Evolutionary conservation across 2,797 vertebrate species (phyloP).

Genomic region (Tokudaia tokunoshimensis): DNA sequence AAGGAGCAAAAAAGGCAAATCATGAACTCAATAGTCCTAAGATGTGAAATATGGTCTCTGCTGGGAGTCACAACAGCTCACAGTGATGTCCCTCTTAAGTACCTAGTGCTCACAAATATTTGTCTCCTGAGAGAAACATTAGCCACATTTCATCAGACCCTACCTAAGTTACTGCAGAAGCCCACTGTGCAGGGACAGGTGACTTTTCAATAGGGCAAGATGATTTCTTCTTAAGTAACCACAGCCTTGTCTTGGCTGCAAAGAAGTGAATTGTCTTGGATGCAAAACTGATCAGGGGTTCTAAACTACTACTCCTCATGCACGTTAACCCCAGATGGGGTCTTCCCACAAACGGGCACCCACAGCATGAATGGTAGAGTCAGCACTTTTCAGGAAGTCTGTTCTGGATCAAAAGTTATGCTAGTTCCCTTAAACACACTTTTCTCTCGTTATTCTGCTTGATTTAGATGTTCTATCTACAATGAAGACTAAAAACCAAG

Average conservation of each 20-base stretch:
- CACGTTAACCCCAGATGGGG: not conserved
- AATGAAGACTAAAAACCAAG: not conserved
- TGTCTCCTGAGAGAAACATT: not conserved
- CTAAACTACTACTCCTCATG: not conserved
- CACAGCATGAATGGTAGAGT: not conserved
- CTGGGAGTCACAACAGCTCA: not conserved
- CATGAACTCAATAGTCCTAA: not conserved
- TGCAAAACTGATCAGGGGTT: not conserved
- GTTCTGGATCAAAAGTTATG: not conserved
- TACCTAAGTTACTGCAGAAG: conserved; percentile 1
- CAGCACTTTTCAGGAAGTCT: conserved; percentile 1
- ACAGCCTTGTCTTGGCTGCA: not conserved
- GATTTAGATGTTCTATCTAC: conserved; percentile 16
- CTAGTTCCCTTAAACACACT: not conserved
- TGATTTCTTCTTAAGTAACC: conserved; percentile 47
- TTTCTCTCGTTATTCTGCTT: conserved; percentile 34
- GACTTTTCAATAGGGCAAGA: conserved; percentile 44
- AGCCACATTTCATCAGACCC: conserved; percentile 38
- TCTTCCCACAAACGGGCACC: not conserved
- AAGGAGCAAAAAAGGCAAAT: not conserved
- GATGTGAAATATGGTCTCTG: not conserved
- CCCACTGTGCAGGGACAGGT: not conserved
- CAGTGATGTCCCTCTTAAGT: not conserved
- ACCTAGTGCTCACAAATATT: conserved; percentile 20
- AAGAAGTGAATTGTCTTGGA: conserved; percentile 13